phyloP scores from a whole-genome alignment of 2,888 invertebrate species.

The Ligdia adustata region DNA sequence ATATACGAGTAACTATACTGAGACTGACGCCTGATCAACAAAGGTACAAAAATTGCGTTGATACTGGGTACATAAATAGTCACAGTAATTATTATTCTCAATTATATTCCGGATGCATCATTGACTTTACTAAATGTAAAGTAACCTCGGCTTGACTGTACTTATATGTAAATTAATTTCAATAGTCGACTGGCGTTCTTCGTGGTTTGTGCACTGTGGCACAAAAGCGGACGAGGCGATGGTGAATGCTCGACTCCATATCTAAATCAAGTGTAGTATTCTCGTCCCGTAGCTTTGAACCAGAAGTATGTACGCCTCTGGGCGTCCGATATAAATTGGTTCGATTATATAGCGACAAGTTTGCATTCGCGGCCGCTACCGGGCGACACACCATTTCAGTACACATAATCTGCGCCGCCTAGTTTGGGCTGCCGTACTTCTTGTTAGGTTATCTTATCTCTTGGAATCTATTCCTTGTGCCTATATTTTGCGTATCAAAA shows the following conservation, averaged over 20 bases:
- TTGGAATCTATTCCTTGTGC: constrained; percentile 43
- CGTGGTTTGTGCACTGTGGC: constrained; percentile 1
- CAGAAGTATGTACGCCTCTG: constrained; percentile 21
- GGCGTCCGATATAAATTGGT: constrained; percentile 58
- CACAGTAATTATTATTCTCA: no score
- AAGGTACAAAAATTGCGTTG: no score
- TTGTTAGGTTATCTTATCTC: constrained; percentile 48
- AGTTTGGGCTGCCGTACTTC: constrained; percentile 43
- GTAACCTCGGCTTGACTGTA: no score
- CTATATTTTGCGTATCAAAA: constrained; percentile 37
- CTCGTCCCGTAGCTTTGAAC: constrained; percentile 12
- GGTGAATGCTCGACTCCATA: constrained; percentile 6
- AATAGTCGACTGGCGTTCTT: not conserved
- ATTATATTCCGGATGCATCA: no score
- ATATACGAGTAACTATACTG: not conserved
- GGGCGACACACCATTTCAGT: constrained; percentile 46
- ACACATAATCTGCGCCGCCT: constrained; percentile 45
- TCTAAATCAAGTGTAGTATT: constrained; percentile 12
- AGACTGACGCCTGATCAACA: not conserved
- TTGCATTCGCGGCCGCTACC: constrained; percentile 49
- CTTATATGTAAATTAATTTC: no score
- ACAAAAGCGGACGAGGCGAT: not conserved
- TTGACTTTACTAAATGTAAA: no score
- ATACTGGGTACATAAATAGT: no score
- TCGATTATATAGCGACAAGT: constrained; percentile 62